phyloP scores from a whole-genome alignment of 2,797 vertebrate genomes.

The Sardinella longiceps region DNA sequence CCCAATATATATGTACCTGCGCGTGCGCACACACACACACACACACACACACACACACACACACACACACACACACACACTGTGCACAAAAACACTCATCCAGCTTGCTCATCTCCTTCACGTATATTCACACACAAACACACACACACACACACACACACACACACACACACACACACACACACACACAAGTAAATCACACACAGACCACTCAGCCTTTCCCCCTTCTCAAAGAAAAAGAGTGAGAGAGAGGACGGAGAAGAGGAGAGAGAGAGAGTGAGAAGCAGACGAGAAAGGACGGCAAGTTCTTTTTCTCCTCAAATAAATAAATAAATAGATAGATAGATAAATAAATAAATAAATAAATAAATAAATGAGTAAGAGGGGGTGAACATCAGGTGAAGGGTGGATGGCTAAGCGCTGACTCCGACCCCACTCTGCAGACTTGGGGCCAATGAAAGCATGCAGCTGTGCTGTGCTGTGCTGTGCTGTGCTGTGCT shows the following conservation, averaged over 20 bases:
- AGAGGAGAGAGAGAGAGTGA: no score
- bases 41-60: slow-evolving; percentile 25
- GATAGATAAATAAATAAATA: no score
- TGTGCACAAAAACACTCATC: no score
- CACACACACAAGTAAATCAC: slow-evolving; percentile 41
- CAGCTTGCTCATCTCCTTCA: no score
- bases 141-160: background rate
- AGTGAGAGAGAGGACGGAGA: no score
- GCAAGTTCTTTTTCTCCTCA: background rate
- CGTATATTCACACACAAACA: background rate
- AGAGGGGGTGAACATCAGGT: background rate
- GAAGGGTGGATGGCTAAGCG: background rate
- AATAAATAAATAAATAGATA: background rate
- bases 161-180: slow-evolving; percentile 36
- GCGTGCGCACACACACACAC: background rate
- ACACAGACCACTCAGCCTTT: background rate
- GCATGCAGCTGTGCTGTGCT: background rate
- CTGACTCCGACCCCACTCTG: background rate
- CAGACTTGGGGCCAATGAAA: background rate
- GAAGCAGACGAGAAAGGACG: background rate
- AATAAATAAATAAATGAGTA: no score
- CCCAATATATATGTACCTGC: background rate
- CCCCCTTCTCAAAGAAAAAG: no score
- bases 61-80: slow-evolving; percentile 32
- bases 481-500: background rate